Evolutionary conservation across 2,797 vertebrate species (phyloP), one percentile per base, ranked within the genome.

Genomic region (Falco columbarius): DNA sequence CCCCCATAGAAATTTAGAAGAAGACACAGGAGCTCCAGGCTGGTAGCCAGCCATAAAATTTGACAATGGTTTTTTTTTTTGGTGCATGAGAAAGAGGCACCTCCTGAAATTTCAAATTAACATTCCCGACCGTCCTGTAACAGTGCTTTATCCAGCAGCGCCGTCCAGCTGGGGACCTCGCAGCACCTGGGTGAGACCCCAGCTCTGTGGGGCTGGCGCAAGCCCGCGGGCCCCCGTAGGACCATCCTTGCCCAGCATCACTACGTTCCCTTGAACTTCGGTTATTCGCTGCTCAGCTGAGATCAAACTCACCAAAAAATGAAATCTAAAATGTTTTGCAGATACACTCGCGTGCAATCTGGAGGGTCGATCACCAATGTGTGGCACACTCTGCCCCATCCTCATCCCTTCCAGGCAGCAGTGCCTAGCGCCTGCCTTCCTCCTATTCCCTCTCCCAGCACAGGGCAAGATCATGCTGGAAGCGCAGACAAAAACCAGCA

Each of bases 151-250:
- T 4, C 12, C 23, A 52, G 10, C 27, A 29, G 12, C 3, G 22
- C 54, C 72, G 52, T 23, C 66, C 73, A 66, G 1, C 2, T 0
- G 4, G 16, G 40, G 55, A n/a, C 26, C 16, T 14, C 40, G 0
- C 7, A 21, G 67, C 18, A 47, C 44, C 38, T 26, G 3, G 11
- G 10, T 3, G 17, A 40, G 36, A 24, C 30, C 0, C 20, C 1
- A 40, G 3, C 21, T 3, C 0, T 0, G 12, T 24, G 49, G 26
- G n/a, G 19, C 49, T 2, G 4, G 11, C 2, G 0, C 27, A 20
- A 21, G 34, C 24, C 24, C 3, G 9, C 3, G 20, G 62, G 65
- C n/a, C 18, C 27, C 3, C 7, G 24, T 0, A 65, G 66, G 47
- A 70, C 36, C 4, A 0, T 2, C 16, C 34, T 46, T 29, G 13